Evolutionary conservation across 2,797 vertebrate genomes (phyloP).

Genomic region (Coendou prehensilis): DNA sequence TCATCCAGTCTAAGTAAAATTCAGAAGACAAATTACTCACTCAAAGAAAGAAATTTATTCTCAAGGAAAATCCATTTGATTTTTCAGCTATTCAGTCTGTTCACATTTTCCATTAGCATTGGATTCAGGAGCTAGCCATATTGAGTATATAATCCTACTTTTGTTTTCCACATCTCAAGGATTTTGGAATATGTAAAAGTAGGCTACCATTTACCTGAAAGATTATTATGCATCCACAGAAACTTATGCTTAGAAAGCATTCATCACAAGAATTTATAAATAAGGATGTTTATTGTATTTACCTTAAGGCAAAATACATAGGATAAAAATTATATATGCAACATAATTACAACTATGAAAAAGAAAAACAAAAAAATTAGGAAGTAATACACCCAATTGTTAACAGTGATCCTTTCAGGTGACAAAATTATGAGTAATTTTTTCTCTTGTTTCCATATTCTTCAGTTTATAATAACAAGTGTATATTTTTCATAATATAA

Average conservation of each 20-base stretch:
- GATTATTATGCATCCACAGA: not conserved
- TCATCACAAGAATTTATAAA: constrained; percentile 53
- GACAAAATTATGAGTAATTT: not conserved
- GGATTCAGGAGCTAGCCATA: not conserved
- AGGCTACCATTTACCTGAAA: not conserved
- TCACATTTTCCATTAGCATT: not conserved
- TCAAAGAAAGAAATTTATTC: constrained; percentile 1
- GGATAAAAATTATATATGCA: not conserved
- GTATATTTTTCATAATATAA: constrained; percentile 41
- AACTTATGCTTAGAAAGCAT: not conserved
- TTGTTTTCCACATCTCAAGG: not conserved
- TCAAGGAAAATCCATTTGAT: constrained; percentile 13
- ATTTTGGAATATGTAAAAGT: not conserved
- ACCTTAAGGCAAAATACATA: not conserved
- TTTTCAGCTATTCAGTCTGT: constrained; percentile 46
- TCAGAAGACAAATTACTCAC: not conserved
- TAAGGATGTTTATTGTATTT: constrained; percentile 19
- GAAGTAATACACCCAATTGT: not conserved
- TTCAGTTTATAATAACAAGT: constrained; percentile 8
- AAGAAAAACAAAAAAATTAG: constrained; percentile 5
- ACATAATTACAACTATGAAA: not conserved
- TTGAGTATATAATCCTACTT: not conserved
- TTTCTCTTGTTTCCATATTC: not conserved
- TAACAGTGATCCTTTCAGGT: not conserved
- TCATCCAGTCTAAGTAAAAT: constrained; percentile 40